phyloP scores from a whole-genome alignment of 2,888 invertebrate species.

The Perithous albicinctus region DNA sequence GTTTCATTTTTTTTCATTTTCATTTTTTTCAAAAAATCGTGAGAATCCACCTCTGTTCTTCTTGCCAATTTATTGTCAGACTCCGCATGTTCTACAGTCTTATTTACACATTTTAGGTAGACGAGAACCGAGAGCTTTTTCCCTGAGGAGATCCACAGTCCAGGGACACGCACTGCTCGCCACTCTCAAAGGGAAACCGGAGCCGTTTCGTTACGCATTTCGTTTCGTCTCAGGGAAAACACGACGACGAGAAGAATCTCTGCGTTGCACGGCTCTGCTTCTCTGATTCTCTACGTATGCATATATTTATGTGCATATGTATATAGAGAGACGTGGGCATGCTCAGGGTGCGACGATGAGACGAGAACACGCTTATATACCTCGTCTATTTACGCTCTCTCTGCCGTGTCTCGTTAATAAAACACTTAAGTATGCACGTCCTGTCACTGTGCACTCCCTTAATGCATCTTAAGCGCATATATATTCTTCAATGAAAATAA shows the following conservation, averaged over 20 bases:
- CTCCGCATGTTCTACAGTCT: neutral
- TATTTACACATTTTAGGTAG: neutral
- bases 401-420: neutral
- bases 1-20: too few relatives aligned
- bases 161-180: conserved; percentile 59
- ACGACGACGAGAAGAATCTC: too few relatives aligned
- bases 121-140: conserved; percentile 18
- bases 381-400: neutral
- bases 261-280: too few relatives aligned
- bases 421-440: neutral
- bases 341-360: conserved; percentile 1
- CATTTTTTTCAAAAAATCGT: too few relatives aligned
- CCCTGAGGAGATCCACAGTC: neutral
- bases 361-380: neutral
- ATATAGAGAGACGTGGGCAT: neutral
- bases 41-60: neutral
- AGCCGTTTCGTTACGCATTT: conserved; percentile 50
- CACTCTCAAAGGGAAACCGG: conserved; percentile 60
- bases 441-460: neutral
- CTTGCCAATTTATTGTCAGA: conserved; percentile 44
- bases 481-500: too few relatives aligned
- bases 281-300: too few relatives aligned
- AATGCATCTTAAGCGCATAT: neutral
- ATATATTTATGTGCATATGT: too few relatives aligned
- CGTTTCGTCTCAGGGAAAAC: conserved; percentile 54